Percentiles rank a stretch among this genome's conserved stretches.
Evolutionary conservation across 2,888 invertebrate species (phyloP).

Genomic region (Eupithecia abbreviata): DNA sequence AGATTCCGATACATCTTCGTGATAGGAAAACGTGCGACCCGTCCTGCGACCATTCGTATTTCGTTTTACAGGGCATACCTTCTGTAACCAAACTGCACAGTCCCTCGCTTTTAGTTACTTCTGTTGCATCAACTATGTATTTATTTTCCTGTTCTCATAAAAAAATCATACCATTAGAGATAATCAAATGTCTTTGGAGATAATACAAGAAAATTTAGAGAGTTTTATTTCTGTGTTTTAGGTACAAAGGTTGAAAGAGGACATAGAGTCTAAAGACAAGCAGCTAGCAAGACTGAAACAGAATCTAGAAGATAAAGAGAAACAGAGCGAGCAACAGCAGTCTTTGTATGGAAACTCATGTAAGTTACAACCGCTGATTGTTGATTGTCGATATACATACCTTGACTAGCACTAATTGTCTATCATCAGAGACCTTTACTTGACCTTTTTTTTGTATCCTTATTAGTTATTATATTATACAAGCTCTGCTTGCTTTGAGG

Average conservation of each 20-base stretch:
- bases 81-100: no score
- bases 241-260: slow-evolving; percentile 85
- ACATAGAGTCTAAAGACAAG: slow-evolving; percentile 85
- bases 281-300: slow-evolving; percentile 85
- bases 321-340: slow-evolving; percentile 83
- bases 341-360: slow-evolving; percentile 71
- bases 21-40: no score
- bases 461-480: background rate
- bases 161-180: no score
- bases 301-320: slow-evolving; percentile 84
- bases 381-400: background rate
- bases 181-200: no score
- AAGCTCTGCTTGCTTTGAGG: background rate
- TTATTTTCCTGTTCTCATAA: no score
- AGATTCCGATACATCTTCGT: no score
- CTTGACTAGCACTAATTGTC: background rate
- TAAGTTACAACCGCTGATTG: slow-evolving; percentile 47
- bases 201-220: no score
- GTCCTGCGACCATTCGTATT: no score
- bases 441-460: background rate
- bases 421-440: background rate
- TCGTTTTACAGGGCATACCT: no score
- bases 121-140: no score
- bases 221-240: slow-evolving; percentile 52
- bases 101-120: no score